A percentile compares a stretch with the other conserved stretches of the same genome.
phyloP scores from a whole-genome alignment of 2,888 invertebrate species.

The Drosophila tanythrix region DNA sequence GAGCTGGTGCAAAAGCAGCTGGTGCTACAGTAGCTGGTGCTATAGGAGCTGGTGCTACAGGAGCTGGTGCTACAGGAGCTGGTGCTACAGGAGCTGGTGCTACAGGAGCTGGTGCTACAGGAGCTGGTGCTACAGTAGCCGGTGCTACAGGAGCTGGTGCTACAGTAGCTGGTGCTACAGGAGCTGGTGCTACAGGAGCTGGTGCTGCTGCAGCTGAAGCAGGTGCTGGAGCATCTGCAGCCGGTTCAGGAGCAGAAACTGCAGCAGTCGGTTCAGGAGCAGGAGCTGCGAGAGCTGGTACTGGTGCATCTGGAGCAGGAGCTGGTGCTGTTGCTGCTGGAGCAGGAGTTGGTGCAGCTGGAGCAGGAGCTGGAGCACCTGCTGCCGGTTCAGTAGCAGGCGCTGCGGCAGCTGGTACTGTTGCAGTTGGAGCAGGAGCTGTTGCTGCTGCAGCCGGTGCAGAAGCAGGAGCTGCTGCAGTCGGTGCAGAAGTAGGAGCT shows the following conservation, averaged over 20 bases:
- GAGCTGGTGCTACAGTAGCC: conserved; percentile 1
- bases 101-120: neutral
- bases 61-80: neutral
- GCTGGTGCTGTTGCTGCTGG: neutral
- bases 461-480: neutral
- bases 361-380: neutral
- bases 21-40: conserved; percentile 5
- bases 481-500: conserved; percentile 3
- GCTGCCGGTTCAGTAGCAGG: neutral
- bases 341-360: conserved; percentile 3
- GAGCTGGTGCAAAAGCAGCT: neutral
- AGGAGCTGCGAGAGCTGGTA: neutral
- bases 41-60: no score
- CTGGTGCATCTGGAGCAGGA: neutral
- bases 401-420: neutral
- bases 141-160: conserved; percentile 1
- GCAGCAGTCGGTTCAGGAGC: neutral
- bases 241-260: no score
- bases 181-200: neutral
- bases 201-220: neutral
- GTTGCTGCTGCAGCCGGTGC: neutral
- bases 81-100: neutral
- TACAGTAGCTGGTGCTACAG: neutral
- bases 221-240: neutral
- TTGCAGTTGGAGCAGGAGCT: conserved; percentile 6